Percentiles rank a stretch among this genome's conserved stretches.
Conservation (phyloP, 2,113 vertebrate genomes). For the Pantherophis guttatus region DNA sequence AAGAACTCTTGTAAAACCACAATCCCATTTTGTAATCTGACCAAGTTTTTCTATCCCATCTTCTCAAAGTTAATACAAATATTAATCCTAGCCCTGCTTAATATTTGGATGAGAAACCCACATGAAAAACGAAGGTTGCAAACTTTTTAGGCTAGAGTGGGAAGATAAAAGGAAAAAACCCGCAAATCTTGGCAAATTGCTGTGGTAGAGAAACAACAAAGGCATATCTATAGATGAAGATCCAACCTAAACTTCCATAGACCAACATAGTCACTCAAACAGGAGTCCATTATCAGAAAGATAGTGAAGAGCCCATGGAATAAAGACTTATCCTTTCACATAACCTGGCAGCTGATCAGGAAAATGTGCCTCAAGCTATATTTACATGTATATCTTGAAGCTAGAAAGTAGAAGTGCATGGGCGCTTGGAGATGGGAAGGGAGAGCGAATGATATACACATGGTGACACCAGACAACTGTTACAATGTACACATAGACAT, state of each 20-base stretch:
- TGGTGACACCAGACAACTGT: not conserved
- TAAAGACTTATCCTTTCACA: not conserved
- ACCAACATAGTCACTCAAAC: not conserved
- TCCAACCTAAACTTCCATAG: not conserved
- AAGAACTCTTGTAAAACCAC: not conserved
- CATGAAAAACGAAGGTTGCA: not conserved
- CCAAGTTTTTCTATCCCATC: not conserved
- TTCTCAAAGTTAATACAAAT: not conserved
- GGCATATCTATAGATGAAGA: not conserved
- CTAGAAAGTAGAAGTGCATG: not conserved
- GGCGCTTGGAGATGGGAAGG: not conserved
- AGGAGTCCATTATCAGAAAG: not conserved
- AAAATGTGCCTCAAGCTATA: not conserved
- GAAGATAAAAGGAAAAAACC: not conserved
- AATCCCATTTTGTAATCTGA: not conserved
- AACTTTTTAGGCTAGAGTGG: not conserved
- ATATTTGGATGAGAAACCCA: not conserved
- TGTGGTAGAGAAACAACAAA: not conserved
- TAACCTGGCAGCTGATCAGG: not conserved
- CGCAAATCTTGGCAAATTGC: not conserved
- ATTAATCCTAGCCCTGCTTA: not conserved
- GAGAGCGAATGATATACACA: not conserved
- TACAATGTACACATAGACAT: not conserved
- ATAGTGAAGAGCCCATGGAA: not conserved
- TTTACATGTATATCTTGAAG: not conserved